These are phyloP conservation scores for Lepus townsendii DNA, from an alignment of 2,797 vertebrate genomes.

Conservation along the genomic window DNA sequence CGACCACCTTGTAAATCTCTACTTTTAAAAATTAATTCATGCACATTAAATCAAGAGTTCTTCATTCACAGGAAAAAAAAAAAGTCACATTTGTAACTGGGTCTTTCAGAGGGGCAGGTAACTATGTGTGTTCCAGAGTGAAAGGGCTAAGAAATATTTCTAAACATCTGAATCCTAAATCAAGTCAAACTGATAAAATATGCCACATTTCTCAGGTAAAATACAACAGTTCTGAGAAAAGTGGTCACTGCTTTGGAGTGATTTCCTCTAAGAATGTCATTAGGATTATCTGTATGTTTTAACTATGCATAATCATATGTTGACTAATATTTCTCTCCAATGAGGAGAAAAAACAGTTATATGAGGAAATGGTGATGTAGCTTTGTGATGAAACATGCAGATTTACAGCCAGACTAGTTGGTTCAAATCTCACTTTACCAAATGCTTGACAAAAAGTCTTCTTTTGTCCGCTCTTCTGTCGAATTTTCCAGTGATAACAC, in stretches of 20 bases:
- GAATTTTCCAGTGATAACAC: slow-evolving; percentile 14
- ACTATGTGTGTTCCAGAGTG: slow-evolving; percentile 14
- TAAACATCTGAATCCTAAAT: slow-evolving; percentile 63
- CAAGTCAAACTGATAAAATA: slow-evolving; percentile 55
- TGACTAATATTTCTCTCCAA: slow-evolving; percentile 1
- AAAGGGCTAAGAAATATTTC: slow-evolving; percentile 46
- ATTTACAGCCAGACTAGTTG: background rate
- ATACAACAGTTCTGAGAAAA: slow-evolving; percentile 19
- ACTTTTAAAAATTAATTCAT: slow-evolving; percentile 70
- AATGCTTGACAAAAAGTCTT: background rate
- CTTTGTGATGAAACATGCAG: background rate
- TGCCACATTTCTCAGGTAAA: slow-evolving; percentile 48
- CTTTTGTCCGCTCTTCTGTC: background rate
- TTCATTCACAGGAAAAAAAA: background rate
- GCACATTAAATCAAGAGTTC: slow-evolving; percentile 57
- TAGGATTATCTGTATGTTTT: slow-evolving; percentile 35
- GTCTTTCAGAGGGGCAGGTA: slow-evolving; percentile 53
- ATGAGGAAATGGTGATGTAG: background rate
- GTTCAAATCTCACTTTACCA: slow-evolving; percentile 23
- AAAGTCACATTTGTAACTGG: background rate
- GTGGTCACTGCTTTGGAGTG: background rate
- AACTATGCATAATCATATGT: background rate
- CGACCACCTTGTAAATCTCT: slow-evolving; percentile 66
- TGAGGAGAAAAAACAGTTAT: slow-evolving; percentile 18
- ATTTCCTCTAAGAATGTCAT: background rate